phyloP scores from a whole-genome alignment of 2,797 vertebrate genomes.

The Siniperca obscura region DNA sequence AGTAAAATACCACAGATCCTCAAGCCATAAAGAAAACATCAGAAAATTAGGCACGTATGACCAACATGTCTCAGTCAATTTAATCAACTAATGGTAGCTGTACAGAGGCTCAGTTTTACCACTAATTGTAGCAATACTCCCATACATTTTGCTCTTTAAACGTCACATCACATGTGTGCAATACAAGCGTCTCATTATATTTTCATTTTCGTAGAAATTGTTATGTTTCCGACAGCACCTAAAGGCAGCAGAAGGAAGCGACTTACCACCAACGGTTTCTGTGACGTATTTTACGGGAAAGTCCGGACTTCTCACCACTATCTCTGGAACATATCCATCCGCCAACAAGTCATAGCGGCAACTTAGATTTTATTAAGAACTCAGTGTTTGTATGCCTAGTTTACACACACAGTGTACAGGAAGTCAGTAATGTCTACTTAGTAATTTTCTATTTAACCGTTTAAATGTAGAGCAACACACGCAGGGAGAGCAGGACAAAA shows the following conservation, averaged over 20 bases:
- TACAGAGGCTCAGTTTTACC: not conserved
- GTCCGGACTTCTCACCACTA: conserved; percentile 64
- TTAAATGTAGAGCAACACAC: not conserved
- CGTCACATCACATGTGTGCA: not conserved
- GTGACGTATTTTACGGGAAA: conserved; percentile 84
- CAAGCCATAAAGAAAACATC: not conserved
- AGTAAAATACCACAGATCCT: not conserved
- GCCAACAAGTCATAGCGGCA: conserved; percentile 30
- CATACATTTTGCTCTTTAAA: not conserved
- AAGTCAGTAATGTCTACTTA: not conserved
- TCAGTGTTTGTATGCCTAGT: not conserved
- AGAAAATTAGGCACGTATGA: not conserved
- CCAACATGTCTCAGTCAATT: not conserved
- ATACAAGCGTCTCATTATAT: not conserved
- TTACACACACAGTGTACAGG: not conserved
- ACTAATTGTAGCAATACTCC: too few species aligned
- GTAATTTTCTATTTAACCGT: not conserved
- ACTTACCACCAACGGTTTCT: conserved; percentile 25
- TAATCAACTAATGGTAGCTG: not conserved
- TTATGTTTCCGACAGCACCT: not conserved
- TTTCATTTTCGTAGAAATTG: fast-evolving
- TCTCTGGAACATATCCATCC: conserved; percentile 78
- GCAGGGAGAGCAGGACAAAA: not conserved
- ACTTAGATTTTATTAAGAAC: not conserved
- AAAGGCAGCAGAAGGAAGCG: conserved; percentile 31